These are phyloP conservation scores for Melanotus villosus DNA, from an alignment of 2,888 invertebrate genomes.

Conservation along the genomic window DNA sequence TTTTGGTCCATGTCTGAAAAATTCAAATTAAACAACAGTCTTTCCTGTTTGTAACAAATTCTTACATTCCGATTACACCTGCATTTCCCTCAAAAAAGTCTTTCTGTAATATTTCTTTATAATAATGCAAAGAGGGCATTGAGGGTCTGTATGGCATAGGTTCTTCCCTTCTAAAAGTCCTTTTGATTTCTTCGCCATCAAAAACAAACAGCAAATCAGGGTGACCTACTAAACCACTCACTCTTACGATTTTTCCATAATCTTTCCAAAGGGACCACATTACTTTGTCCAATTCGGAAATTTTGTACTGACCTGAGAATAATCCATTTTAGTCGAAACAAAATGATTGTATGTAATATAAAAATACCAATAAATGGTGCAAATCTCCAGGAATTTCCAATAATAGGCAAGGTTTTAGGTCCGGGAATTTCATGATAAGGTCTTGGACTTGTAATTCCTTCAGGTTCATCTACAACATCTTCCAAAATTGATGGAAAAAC, in stretches of 20 bases:
- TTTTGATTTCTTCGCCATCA: conserved; percentile 80
- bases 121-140: conserved; percentile 81
- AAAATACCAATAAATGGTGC: conserved; percentile 77
- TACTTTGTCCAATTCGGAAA: conserved; percentile 72
- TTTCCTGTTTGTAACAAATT: not conserved
- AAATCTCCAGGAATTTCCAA: conserved; percentile 88
- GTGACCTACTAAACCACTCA: conserved; percentile 82
- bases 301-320: conserved; percentile 72
- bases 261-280: conserved; percentile 73
- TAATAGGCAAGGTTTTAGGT: conserved; percentile 79
- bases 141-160: conserved; percentile 80
- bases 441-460: conserved; percentile 46
- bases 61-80: conserved; percentile 84
- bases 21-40: too few species aligned
- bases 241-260: conserved; percentile 75
- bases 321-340: too few species aligned
- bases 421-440: conserved; percentile 82
- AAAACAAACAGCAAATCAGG: conserved; percentile 82
- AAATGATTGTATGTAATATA: not conserved
- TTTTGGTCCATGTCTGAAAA: conserved; percentile 85
- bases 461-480: conserved; percentile 13
- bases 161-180: conserved; percentile 80
- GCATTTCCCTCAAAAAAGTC: conserved; percentile 81
- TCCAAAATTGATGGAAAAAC: conserved; percentile 41
- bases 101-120: conserved; percentile 77